Conservation (phyloP, 2,797 vertebrate species). For the Garrulus glandarius region DNA sequence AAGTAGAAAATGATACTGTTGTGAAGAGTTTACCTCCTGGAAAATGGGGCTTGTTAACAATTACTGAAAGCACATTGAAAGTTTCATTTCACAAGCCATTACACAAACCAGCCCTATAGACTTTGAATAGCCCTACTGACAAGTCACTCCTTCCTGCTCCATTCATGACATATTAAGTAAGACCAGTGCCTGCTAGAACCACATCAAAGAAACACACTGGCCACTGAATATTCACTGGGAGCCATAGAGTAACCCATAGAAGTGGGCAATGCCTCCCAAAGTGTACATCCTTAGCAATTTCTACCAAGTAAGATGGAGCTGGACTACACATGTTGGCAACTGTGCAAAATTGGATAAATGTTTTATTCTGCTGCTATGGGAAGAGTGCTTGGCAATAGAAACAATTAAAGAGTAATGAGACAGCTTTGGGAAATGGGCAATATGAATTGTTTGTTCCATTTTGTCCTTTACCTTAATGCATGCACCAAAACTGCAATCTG, state of each 20-base stretch:
- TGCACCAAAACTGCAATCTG: background rate
- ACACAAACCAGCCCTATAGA: background rate
- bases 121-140: background rate
- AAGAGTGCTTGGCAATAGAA: background rate
- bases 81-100: slow-evolving; percentile 4
- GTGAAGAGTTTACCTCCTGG: background rate
- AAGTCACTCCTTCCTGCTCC: background rate
- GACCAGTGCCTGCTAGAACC: background rate
- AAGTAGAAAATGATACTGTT: background rate
- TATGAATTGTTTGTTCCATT: background rate
- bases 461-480: background rate
- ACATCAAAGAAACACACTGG: background rate
- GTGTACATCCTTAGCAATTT: background rate
- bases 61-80: background rate
- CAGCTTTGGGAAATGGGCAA: background rate
- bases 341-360: background rate
- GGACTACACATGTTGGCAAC: background rate
- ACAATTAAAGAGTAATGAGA: background rate
- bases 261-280: background rate
- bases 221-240: background rate
- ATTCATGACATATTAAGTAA: background rate
- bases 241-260: background rate
- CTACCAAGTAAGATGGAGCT: background rate
- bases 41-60: background rate
- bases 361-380: background rate